phyloP scores from a whole-genome alignment of 2,113 vertebrate genomes.

The Notiomystis cincta region DNA sequence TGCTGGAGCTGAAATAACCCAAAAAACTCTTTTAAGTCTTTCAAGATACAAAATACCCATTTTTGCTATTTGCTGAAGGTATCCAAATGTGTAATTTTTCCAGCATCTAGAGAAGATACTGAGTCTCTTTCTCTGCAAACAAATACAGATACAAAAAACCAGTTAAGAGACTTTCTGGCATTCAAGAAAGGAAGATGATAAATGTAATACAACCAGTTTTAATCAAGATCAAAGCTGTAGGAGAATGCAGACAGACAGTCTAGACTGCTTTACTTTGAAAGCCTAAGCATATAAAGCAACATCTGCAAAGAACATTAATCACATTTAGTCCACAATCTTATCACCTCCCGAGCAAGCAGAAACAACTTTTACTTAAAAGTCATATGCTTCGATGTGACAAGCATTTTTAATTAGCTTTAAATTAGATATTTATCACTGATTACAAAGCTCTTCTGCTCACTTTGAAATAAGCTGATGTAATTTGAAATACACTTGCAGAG shows the following conservation, averaged over 20 bases:
- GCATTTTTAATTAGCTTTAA: not conserved
- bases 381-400: not conserved
- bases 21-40: not conserved
- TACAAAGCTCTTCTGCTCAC: not conserved
- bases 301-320: constrained; percentile 81
- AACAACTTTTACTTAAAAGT: constrained; percentile 65
- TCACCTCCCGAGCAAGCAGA: constrained; percentile 51
- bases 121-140: not conserved
- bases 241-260: constrained; percentile 78
- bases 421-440: constrained; percentile 48
- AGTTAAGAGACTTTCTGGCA: not conserved
- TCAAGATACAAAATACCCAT: not conserved
- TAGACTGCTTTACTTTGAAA: constrained; percentile 75
- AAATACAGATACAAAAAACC: not conserved
- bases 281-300: constrained; percentile 77
- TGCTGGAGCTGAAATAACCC: not conserved
- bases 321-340: constrained; percentile 68
- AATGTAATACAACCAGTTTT: constrained; percentile 76
- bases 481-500: not conserved
- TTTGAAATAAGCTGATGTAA: not conserved
- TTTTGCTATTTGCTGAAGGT: not conserved
- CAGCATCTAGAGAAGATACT: not conserved
- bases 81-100: not conserved
- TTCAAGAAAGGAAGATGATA: constrained; percentile 65
- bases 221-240: constrained; percentile 81